phyloP scores from a whole-genome alignment of 1,140 invertebrate species.

The Xylocopa sonorina region DNA sequence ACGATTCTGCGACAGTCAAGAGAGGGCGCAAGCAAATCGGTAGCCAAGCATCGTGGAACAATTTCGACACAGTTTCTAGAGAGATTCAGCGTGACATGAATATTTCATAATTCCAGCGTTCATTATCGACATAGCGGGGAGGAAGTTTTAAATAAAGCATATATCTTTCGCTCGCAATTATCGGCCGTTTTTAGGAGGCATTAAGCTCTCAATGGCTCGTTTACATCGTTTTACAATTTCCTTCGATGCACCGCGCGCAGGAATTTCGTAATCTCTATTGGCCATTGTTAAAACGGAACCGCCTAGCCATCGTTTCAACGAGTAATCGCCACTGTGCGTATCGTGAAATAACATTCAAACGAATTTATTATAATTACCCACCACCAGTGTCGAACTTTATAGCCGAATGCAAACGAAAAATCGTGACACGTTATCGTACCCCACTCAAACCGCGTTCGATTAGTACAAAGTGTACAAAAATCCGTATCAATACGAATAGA shows the following conservation, averaged over 20 bases:
- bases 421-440: too few relatives aligned
- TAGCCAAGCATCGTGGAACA: neutral
- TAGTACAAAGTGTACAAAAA: too few relatives aligned
- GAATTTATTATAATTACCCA: too few relatives aligned
- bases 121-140: neutral
- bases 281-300: neutral
- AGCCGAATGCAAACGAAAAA: too few relatives aligned
- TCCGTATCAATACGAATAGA: too few relatives aligned
- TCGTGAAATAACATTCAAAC: neutral
- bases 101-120: constrained; percentile 7
- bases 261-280: neutral
- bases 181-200: neutral
- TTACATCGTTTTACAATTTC: neutral
- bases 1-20: too few relatives aligned
- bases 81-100: neutral
- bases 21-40: neutral
- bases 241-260: neutral
- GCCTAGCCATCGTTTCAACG: neutral
- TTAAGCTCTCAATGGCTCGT: neutral
- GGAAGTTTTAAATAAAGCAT: constrained; percentile 12
- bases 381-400: too few relatives aligned
- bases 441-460: too few relatives aligned
- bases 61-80: neutral
- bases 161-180: neutral
- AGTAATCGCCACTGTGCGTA: neutral